phyloP scores from a whole-genome alignment of 2,797 vertebrate genomes.

The Galaxias olidus region DNA sequence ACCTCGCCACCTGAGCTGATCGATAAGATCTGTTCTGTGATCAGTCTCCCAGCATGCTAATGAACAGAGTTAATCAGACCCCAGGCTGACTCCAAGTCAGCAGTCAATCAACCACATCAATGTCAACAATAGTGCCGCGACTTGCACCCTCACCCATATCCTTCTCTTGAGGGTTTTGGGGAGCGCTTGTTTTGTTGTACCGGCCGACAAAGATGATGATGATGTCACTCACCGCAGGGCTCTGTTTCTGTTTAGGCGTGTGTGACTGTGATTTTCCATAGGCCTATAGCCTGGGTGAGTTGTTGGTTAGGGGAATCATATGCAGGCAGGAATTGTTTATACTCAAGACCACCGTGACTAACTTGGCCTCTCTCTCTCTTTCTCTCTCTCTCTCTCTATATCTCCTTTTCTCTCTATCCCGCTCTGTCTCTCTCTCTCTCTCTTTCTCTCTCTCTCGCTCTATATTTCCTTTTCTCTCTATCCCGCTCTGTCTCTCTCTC shows the following conservation, averaged over 20 bases:
- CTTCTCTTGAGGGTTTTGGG: conserved; percentile 11
- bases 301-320: conserved; percentile 29
- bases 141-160: too few relatives aligned
- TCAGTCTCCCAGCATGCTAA: conserved; percentile 62
- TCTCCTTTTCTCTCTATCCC: not conserved
- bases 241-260: conserved; percentile 37
- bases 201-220: conserved; percentile 15
- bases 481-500: conserved; percentile 6
- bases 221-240: conserved; percentile 15
- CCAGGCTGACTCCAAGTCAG: conserved; percentile 37
- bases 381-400: not conserved
- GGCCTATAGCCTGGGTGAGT: not conserved
- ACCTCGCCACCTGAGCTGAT: conserved; percentile 54
- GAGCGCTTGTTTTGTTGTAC: not conserved
- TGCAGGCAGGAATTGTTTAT: conserved; percentile 53
- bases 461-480: not conserved
- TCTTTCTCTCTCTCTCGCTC: not conserved
- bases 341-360: conserved; percentile 62
- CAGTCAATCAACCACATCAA: conserved; percentile 1
- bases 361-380: conserved; percentile 38
- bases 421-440: not conserved
- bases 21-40: conserved; percentile 66
- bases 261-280: conserved; percentile 54
- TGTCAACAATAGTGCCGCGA: too few relatives aligned
- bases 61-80: conserved; percentile 57